Percentiles rank a stretch among this genome's conserved stretches.
These are phyloP conservation scores for Nomada ruficornis DNA, from an alignment of 2,888 invertebrate genomes.

Conservation along the genomic window DNA sequence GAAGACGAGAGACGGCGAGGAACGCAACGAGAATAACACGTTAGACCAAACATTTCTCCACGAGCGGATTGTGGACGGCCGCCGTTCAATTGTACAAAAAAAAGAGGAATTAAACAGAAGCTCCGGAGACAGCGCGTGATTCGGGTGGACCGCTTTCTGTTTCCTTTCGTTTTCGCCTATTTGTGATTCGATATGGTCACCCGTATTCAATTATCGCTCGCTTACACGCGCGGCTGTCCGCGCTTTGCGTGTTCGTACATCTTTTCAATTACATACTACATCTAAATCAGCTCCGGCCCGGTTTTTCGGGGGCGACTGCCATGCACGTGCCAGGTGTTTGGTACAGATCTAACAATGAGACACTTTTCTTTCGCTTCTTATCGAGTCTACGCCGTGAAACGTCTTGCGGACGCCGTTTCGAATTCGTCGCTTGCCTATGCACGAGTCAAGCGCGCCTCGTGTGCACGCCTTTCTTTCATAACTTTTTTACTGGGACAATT, in stretches of 20 bases:
- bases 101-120: slow-evolving; percentile 41
- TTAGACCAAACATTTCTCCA: slow-evolving; percentile 37
- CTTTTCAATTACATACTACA: slow-evolving; percentile 46
- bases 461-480: no score
- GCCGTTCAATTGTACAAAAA: slow-evolving; percentile 18
- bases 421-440: no score
- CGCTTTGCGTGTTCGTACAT: slow-evolving; percentile 33
- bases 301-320: slow-evolving; percentile 21
- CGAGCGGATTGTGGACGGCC: slow-evolving; percentile 38
- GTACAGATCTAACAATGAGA: not conserved
- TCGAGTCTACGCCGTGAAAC: no score
- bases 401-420: no score
- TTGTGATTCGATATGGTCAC: no score
- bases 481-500: no score
- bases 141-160: slow-evolving; percentile 7
- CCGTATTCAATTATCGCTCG: slow-evolving; percentile 11
- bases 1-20: slow-evolving; percentile 13
- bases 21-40: slow-evolving; percentile 33
- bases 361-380: not conserved
- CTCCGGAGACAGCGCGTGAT: slow-evolving; percentile 44
- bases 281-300: slow-evolving; percentile 54
- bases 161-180: not conserved
- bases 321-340: slow-evolving; percentile 39
- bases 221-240: slow-evolving; percentile 28
- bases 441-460: no score